phyloP scores from a whole-genome alignment of 1,140 invertebrate species.

The Physella acuta region DNA sequence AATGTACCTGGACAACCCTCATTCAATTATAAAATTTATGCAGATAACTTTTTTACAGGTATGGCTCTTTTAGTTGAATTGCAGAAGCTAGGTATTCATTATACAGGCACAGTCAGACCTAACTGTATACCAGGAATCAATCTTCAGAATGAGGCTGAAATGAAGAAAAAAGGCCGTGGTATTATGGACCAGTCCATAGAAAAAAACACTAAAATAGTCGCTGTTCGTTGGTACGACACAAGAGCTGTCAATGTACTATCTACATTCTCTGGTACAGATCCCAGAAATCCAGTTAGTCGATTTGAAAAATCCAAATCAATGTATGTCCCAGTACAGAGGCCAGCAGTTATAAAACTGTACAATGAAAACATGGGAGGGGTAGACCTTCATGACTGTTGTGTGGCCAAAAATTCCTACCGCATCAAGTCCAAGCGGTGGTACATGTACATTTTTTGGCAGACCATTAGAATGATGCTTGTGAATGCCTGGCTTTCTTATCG shows the following conservation, averaged over 20 bases:
- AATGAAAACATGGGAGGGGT: constrained; percentile 59
- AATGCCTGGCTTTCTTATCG: constrained; percentile 50
- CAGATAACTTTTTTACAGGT: constrained; percentile 31
- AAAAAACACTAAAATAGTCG: neutral
- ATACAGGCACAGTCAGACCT: neutral
- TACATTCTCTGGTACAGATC: neutral
- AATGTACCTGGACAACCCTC: neutral
- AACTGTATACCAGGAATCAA: neutral
- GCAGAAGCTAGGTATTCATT: constrained; percentile 15
- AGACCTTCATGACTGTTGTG: constrained; percentile 46
- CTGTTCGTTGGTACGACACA: constrained; percentile 6
- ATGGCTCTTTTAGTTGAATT: constrained; percentile 24
- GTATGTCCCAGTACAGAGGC: constrained; percentile 47
- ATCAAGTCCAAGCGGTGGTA: constrained; percentile 50
- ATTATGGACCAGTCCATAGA: neutral
- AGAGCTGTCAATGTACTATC: neutral
- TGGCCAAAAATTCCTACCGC: constrained; percentile 39
- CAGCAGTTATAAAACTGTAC: constrained; percentile 53
- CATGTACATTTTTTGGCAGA: constrained; percentile 44
- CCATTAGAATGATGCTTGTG: constrained; percentile 42
- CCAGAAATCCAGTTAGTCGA: constrained; percentile 13
- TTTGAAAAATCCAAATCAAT: constrained; percentile 36
- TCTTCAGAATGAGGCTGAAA: neutral
- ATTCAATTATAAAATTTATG: constrained; percentile 25
- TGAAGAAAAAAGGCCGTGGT: neutral